phyloP scores from a whole-genome alignment of 2,888 invertebrate species.

The Drosophila antonietae region DNA sequence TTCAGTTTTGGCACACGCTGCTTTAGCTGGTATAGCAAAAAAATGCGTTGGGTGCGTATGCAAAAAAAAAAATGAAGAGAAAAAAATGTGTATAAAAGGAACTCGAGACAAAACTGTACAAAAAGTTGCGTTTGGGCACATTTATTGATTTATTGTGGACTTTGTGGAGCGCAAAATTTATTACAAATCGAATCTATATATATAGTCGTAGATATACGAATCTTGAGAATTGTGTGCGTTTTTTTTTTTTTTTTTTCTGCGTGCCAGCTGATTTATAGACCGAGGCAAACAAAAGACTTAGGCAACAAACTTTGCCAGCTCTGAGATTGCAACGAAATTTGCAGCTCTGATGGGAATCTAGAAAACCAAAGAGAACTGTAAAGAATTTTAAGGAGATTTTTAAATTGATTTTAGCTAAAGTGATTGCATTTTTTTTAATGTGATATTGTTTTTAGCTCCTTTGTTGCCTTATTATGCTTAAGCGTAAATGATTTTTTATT shows the following conservation, averaged over 20 bases:
- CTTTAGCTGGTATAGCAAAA: conserved; percentile 31
- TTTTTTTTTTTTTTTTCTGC: conserved; percentile 37
- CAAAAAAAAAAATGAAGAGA: conserved; percentile 39
- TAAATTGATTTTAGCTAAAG: too few relatives aligned
- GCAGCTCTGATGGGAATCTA: conserved; percentile 6
- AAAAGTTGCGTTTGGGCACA: conserved; percentile 69
- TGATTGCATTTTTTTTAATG: too few relatives aligned
- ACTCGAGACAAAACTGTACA: conserved; percentile 17
- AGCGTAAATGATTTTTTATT: too few relatives aligned
- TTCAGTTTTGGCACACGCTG: conserved; percentile 69
- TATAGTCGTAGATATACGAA: neutral
- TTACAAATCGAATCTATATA: conserved; percentile 69
- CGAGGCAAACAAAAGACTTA: conserved; percentile 70
- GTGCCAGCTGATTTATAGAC: conserved; percentile 59
- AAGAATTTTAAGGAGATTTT: too few relatives aligned
- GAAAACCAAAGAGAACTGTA: too few relatives aligned
- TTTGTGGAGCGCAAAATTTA: conserved; percentile 65
- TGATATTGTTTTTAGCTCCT: too few relatives aligned
- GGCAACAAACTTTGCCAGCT: conserved; percentile 56
- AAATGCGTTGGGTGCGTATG: conserved; percentile 69
- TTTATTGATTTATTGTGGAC: conserved; percentile 72
- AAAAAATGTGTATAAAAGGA: conserved; percentile 2
- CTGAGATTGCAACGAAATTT: conserved; percentile 13
- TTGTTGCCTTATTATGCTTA: too few relatives aligned
- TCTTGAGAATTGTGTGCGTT: conserved; percentile 16